A percentile compares a stretch with the other conserved stretches of the same genome.
phyloP scores from a whole-genome alignment of 2,888 invertebrate genomes.

The Falcaria lacertinaria region DNA sequence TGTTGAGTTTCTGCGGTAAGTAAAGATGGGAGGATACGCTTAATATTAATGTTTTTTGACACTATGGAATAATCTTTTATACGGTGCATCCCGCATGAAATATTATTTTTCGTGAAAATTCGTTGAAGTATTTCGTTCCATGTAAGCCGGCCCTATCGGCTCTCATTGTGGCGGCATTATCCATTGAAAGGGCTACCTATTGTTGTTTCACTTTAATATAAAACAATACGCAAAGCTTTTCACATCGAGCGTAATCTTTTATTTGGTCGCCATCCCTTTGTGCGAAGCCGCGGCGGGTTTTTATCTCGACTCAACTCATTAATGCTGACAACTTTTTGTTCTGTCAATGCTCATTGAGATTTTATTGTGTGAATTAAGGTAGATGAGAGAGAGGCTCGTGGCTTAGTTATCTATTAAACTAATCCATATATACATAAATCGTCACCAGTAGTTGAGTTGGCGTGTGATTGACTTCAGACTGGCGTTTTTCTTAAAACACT shows the following conservation, averaged over 20 bases:
- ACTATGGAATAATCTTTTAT: too few relatives aligned
- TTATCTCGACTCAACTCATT: constrained; percentile 70
- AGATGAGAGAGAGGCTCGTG: constrained; percentile 25
- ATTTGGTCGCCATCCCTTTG: constrained; percentile 62
- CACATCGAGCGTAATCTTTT: constrained; percentile 62
- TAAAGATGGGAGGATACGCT: too few relatives aligned
- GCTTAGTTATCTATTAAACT: too few relatives aligned
- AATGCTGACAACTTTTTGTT: constrained; percentile 40
- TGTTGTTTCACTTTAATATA: constrained; percentile 77
- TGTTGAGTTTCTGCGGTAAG: too few relatives aligned
- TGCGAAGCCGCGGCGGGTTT: constrained; percentile 60
- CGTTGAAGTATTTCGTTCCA: constrained; percentile 13
- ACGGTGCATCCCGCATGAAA: too few relatives aligned
- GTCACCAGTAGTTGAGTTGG: too few relatives aligned
- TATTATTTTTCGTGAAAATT: too few relatives aligned
- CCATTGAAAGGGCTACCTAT: constrained; percentile 78
- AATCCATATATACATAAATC: too few relatives aligned
- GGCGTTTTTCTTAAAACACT: too few relatives aligned
- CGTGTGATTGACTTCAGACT: too few relatives aligned
- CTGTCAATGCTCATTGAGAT: constrained; percentile 31
- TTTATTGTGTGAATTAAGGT: constrained; percentile 33
- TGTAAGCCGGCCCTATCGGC: constrained; percentile 38
- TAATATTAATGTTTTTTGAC: too few relatives aligned
- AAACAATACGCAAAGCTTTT: constrained; percentile 74
- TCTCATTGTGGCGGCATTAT: constrained; percentile 73